Base-by-base conservation (phyloP, 2,797 vertebrate species). In the Paratrypauchen microcephalus region DNA sequence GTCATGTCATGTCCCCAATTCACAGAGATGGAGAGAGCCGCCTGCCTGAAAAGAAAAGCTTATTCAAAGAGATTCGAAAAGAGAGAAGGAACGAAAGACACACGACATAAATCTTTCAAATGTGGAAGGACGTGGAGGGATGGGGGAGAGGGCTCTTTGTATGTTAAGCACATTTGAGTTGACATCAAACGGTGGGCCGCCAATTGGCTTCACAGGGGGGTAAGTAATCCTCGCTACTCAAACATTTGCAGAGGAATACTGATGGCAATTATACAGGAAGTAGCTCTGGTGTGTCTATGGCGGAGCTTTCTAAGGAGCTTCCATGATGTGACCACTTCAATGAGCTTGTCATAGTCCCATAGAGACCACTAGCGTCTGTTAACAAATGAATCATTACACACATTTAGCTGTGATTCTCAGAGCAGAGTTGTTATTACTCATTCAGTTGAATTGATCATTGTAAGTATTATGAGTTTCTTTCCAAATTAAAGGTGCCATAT, bases 1-100 rank as follows among this genome's bases (percentile, higher is more conserved):
- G 87, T 90, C 87, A 82, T 84, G 91, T 87, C 87, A 79, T 77
- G 88, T 91, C 78, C 83, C 78, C 78, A 15, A 86, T 87, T 90
- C 82, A 79, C 85, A 28, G 45, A 57, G 69, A 82, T 60, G 67
- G 73, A 76, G 79, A 76, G 76, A 66, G 68, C 74, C 73, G 75
- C 76, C 69, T 56, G 52, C 68, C 70, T 18, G 26, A 65, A 19
- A 81, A 82, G 81, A 83, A 85, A 80, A 75, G 74, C 83, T 73
- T 76, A 86, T 88, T 90, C 83, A 87, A 77, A 87, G 77, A 57
- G 68, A 86, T 81, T 87, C 79, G 85, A 86, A 41, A 68, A 84
- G 78, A 36, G 19, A 82, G 32, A 83, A 77, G 73, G 62, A 36
- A 36, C 32, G 32, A 36, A 9, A 36, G 32, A 36, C 80, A 75